A percentile compares a stretch with the other conserved stretches of the same genome.
Conservation (phyloP, 1,140 invertebrate species). For the Carposina sasakii region DNA sequence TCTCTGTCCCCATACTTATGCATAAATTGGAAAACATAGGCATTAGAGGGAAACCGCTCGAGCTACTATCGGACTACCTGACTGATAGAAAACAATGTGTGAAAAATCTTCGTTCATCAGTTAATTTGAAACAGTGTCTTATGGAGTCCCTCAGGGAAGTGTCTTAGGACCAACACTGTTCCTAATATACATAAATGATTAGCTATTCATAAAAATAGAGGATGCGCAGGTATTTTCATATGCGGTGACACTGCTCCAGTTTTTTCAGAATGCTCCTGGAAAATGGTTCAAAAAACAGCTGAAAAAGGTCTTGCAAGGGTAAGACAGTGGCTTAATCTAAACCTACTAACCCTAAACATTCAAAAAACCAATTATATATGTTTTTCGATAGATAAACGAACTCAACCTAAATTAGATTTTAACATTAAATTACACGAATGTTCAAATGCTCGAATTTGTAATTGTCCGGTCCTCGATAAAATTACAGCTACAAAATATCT, state of each 20-base stretch:
- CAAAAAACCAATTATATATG: slow-evolving; percentile 15
- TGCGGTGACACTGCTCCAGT: slow-evolving; percentile 14
- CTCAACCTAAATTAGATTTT: not conserved
- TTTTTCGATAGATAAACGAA: not conserved
- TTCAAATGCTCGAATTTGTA: not conserved
- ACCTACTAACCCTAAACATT: slow-evolving; percentile 13
- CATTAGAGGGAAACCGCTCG: slow-evolving; percentile 13
- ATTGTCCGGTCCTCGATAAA: not conserved
- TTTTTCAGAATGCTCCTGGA: slow-evolving; percentile 8
- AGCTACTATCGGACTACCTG: slow-evolving; percentile 9
- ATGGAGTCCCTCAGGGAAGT: slow-evolving; percentile 17
- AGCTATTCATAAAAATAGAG: slow-evolving; percentile 4
- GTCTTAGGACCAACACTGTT: slow-evolving; percentile 18
- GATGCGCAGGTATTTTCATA: slow-evolving; percentile 12
- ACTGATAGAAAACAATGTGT: slow-evolving; percentile 13
- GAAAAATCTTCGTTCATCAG: slow-evolving; percentile 6
- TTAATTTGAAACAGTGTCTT: slow-evolving; percentile 8
- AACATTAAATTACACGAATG: not conserved
- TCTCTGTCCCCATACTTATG: slow-evolving; percentile 4
- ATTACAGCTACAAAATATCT: not conserved
- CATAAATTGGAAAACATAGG: slow-evolving; percentile 15
- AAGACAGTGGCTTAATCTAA: slow-evolving; percentile 9
- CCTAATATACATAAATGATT: slow-evolving; percentile 16
- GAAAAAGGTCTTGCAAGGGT: slow-evolving; percentile 9
- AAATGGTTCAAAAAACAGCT: not conserved